phyloP scores from a whole-genome alignment of 2,797 vertebrate genomes.

The Phrynocephalus guinanensis region DNA sequence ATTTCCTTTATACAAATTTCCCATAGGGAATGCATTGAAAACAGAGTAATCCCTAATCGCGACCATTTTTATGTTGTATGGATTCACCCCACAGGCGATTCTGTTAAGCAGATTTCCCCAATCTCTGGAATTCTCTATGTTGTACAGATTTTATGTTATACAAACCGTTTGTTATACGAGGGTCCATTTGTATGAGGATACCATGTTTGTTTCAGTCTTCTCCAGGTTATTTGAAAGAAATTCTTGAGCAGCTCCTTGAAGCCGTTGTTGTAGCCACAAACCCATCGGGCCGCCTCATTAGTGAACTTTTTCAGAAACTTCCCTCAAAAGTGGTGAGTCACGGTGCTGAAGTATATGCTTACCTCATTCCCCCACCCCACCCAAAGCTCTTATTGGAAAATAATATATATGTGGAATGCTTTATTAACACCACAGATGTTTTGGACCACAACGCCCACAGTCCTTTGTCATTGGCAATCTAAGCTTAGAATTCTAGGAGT shows the following conservation, averaged over 20 bases:
- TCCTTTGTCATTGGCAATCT: too few relatives aligned
- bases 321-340: slow-evolving; percentile 96
- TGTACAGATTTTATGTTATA: too few relatives aligned
- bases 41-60: too few relatives aligned
- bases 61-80: too few relatives aligned
- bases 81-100: too few relatives aligned
- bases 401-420: neutral
- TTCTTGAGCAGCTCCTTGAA: slow-evolving; percentile 95
- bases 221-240: slow-evolving; percentile 89
- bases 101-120: too few relatives aligned
- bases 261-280: slow-evolving; percentile 90
- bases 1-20: too few relatives aligned
- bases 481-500: too few relatives aligned
- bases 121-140: too few relatives aligned
- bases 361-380: neutral
- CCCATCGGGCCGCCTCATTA: slow-evolving; percentile 91
- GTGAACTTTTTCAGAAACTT: slow-evolving; percentile 98
- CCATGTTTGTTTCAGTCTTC: slow-evolving; percentile 76
- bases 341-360: neutral
- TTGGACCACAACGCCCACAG: too few relatives aligned
- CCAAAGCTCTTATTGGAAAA: neutral
- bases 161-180: too few relatives aligned
- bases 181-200: slow-evolving; percentile 11
- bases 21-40: too few relatives aligned
- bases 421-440: neutral